Evolutionary conservation across 2,888 invertebrate species (phyloP), one percentile per base, ranked within the genome.

Genomic region (Nephrotoma appendiculata): DNA sequence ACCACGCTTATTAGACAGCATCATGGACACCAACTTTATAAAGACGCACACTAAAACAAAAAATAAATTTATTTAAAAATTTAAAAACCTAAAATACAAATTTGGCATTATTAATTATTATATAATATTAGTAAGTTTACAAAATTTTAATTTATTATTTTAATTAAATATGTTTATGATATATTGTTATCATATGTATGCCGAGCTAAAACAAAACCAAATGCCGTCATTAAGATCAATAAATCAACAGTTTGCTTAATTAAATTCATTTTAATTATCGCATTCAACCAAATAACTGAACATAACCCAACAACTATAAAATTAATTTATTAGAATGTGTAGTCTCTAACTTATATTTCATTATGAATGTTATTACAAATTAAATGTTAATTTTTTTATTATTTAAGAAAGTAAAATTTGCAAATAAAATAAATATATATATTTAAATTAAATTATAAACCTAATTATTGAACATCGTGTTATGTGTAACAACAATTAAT

Each of bases 1-100:
- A 99, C 92, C 99, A 99, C 92, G 96, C 97, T 89, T 99, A 99
- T 92, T 99, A 98, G 94, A 90, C 1, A 42, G 42, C 43, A 6
- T 42, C 41, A 85, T 19, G 9, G 42, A 31, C 83, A 41, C 41
- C 48, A 48, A 48, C 0, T 12, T 12, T 48, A 12, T 48, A 48
- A 48, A 43, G 41, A 83, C n/a, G 48, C 48, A 71, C 9, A 15
- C 31, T 71, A 71, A 31, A 71, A 48, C 5, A 48, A 48, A 71
- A 71, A 31, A 71, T 9, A 71, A 71, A 71, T 71, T 71, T 71
- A 71, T 19, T 31, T 31, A 71, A 52, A 52, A 9, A 44, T 15
- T 5, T 15, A 52, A 52, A 52, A 52, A 52, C 15, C 15, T 15
- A 52, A 52, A 44, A 9, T 44, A 9, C 11, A 71, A 71, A 71